Percentiles rank a stretch among this genome's conserved stretches.
Conservation (phyloP, 2,113 vertebrate genomes). For the Rhinichthys klamathensis region DNA sequence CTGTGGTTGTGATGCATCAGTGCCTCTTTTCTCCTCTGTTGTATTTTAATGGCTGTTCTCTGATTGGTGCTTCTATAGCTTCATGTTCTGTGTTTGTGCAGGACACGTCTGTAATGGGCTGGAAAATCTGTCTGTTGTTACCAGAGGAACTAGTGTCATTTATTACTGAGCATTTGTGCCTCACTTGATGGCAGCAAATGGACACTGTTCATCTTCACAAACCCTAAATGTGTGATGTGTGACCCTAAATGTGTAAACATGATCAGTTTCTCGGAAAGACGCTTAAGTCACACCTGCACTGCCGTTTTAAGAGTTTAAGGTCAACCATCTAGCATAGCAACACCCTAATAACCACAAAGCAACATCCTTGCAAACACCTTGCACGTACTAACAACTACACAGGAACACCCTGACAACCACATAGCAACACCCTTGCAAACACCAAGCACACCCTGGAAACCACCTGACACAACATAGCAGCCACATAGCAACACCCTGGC, state of each 20-base stretch:
- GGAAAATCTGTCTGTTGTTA: conserved; percentile 70
- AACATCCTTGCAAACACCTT: too few relatives aligned
- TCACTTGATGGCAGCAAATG: conserved; percentile 57
- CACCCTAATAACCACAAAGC: too few relatives aligned
- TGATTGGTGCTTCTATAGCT: background rate
- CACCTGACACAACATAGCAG: too few relatives aligned
- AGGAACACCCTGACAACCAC: too few relatives aligned
- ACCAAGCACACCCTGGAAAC: too few relatives aligned
- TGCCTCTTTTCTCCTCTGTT: background rate
- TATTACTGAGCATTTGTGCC: too few relatives aligned
- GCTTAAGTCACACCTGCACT: too few relatives aligned
- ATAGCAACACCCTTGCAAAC: too few relatives aligned
- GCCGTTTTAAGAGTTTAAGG: background rate
- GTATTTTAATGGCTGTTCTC: background rate
- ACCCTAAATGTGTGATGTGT: background rate
- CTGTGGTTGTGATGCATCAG: background rate
- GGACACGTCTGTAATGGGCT: conserved; percentile 69
- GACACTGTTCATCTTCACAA: background rate
- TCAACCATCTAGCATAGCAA: background rate
- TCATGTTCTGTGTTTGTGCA: conserved; percentile 54
- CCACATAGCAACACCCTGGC: too few relatives aligned
- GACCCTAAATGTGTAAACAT: background rate
- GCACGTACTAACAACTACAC: too few relatives aligned
- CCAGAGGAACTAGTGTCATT: conserved; percentile 67
- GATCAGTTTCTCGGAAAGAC: background rate